A percentile compares a stretch with the other conserved stretches of the same genome.
phyloP scores from a whole-genome alignment of 1,140 invertebrate genomes.

The Penaeus vannamei region DNA sequence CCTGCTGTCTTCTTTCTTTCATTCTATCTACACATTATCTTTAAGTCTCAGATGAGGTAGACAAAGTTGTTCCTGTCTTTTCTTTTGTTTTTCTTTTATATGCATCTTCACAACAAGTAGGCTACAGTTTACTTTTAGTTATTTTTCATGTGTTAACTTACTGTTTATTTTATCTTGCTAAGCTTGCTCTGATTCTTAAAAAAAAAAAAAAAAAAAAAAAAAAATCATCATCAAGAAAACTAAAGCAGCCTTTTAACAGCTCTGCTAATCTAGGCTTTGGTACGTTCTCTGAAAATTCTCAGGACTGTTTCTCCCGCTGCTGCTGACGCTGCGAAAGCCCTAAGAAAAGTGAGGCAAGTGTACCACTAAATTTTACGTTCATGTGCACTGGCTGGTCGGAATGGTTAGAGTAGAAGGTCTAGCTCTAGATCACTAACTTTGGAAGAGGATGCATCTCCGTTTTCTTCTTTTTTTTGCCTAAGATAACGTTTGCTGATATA shows the following conservation, averaged over 20 bases:
- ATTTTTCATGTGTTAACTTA: no score
- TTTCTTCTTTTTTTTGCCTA: background rate
- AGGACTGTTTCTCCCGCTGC: constrained; percentile 46
- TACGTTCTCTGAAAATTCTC: constrained; percentile 42
- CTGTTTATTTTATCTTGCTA: no score
- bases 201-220: background rate
- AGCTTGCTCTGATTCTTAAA: no score
- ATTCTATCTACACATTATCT: no score
- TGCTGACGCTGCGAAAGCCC: constrained; percentile 54
- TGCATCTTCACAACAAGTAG: no score
- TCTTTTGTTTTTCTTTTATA: no score
- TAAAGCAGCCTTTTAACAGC: constrained; percentile 17
- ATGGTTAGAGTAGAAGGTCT: constrained; percentile 35
- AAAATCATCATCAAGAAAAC: background rate
- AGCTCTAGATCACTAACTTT: constrained; percentile 34
- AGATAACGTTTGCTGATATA: no score
- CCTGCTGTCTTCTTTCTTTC: no score
- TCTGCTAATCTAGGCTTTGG: constrained; percentile 53
- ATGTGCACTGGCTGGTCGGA: constrained; percentile 46
- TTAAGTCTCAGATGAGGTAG: no score
- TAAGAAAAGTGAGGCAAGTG: constrained; percentile 61
- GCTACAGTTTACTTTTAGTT: no score
- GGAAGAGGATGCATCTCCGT: constrained; percentile 2
- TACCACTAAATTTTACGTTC: constrained; percentile 17
- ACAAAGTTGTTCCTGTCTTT: no score